Conservation (phyloP, 2,113 vertebrate genomes). For the Polypterus senegalus region DNA sequence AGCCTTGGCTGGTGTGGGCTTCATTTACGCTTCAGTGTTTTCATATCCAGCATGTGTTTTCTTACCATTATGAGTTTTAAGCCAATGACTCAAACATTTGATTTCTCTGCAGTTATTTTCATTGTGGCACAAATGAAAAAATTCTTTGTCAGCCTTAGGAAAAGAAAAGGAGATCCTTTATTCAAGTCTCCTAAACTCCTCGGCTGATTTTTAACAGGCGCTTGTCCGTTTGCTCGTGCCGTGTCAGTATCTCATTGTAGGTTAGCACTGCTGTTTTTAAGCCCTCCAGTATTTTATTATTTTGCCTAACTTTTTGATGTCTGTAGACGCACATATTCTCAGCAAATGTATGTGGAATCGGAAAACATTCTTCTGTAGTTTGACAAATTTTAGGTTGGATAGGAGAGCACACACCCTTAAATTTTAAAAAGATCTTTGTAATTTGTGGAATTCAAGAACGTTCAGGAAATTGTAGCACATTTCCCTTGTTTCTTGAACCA, state of each 20-base stretch:
- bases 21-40: slow-evolving; percentile 43
- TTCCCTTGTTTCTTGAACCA: no score
- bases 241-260: background rate
- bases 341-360: background rate
- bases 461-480: no score
- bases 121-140: slow-evolving; percentile 31
- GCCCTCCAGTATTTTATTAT: background rate
- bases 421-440: no score
- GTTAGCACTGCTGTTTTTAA: no score
- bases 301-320: background rate
- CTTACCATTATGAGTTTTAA: background rate
- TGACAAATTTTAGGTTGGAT: no score
- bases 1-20: slow-evolving; percentile 50
- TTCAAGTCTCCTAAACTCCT: background rate
- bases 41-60: slow-evolving; percentile 41
- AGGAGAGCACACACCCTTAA: no score
- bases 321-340: background rate
- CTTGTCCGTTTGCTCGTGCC: background rate
- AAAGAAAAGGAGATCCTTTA: slow-evolving; percentile 4
- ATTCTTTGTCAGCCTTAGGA: slow-evolving; percentile 35
- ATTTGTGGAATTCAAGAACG: no score
- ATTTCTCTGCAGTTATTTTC: slow-evolving; percentile 34
- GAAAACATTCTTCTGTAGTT: no score
- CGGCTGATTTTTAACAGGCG: background rate
- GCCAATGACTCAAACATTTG: slow-evolving; percentile 17